Conservation (phyloP, 2,888 invertebrate genomes). For the Conops quadrifasciatus region DNA sequence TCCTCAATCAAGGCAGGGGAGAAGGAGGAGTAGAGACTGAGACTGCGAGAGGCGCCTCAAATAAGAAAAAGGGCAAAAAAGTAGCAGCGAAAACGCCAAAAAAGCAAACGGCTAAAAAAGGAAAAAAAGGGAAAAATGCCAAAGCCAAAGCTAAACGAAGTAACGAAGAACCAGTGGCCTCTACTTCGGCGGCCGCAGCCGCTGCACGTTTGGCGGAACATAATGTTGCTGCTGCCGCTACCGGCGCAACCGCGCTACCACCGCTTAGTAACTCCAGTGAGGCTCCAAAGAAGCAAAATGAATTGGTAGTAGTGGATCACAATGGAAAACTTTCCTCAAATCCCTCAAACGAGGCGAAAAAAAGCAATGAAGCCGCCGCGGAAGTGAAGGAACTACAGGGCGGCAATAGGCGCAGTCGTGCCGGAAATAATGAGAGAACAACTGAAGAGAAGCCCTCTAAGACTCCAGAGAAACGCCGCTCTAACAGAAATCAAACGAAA, state of each 20-base stretch:
- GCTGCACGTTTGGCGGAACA: constrained; percentile 17
- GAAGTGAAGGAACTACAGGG: constrained; percentile 59
- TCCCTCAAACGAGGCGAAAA: constrained; percentile 17
- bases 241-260: not conserved
- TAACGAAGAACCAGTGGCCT: constrained; percentile 32
- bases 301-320: constrained; percentile 35
- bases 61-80: constrained; percentile 47
- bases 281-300: constrained; percentile 33
- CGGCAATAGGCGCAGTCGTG: constrained; percentile 63
- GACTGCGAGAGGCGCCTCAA: too few relatives aligned
- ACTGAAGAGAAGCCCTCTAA: constrained; percentile 56
- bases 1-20: constrained; percentile 68
- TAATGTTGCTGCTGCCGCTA: not conserved
- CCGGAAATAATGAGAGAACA: constrained; percentile 54
- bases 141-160: constrained; percentile 7
- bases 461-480: constrained; percentile 56
- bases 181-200: constrained; percentile 28
- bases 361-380: constrained; percentile 36
- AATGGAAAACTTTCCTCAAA: constrained; percentile 37
- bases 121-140: constrained; percentile 13
- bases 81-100: constrained; percentile 32
- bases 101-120: constrained; percentile 24
- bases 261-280: constrained; percentile 35
- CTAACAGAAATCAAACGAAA: constrained; percentile 54
- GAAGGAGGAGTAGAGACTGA: constrained; percentile 45